phyloP scores from a whole-genome alignment of 64 coral and sea anemone species.

The Stylophora pistillata region DNA sequence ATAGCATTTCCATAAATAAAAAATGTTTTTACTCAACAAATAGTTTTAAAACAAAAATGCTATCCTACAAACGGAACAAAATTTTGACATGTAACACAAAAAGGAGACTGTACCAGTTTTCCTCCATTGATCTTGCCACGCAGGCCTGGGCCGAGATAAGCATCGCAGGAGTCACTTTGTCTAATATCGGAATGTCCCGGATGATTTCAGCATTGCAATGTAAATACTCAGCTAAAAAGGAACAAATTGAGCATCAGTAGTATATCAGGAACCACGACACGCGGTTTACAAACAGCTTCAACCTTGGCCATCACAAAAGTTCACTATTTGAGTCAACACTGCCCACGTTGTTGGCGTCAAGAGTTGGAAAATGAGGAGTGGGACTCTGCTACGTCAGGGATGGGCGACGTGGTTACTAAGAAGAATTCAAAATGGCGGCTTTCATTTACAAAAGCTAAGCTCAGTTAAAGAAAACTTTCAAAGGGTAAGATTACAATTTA shows the following conservation, averaged over 20 bases:
- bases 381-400: too few relatives aligned
- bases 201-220: constrained; percentile 98
- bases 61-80: not conserved
- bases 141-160: constrained; percentile 95
- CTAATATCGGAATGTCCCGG: constrained; percentile 84
- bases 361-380: too few relatives aligned
- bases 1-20: not conserved
- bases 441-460: too few relatives aligned
- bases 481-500: too few relatives aligned
- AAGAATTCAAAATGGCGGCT: too few relatives aligned
- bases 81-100: not conserved
- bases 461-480: too few relatives aligned
- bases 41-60: not conserved
- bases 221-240: constrained; percentile 69
- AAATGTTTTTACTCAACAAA: not conserved
- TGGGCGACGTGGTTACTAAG: too few relatives aligned
- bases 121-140: constrained; percentile 85
- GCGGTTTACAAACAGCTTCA: too few relatives aligned
- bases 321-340: too few relatives aligned
- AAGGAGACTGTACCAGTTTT: constrained; percentile 71
- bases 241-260: not conserved
- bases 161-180: constrained; percentile 88
- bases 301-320: too few relatives aligned
- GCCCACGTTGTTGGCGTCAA: too few relatives aligned
- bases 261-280: too few relatives aligned